Evolutionary conservation across 2,113 vertebrate genomes (phyloP), one percentile per base, ranked within the genome.

Genomic region (Propithecus coquereli): DNA sequence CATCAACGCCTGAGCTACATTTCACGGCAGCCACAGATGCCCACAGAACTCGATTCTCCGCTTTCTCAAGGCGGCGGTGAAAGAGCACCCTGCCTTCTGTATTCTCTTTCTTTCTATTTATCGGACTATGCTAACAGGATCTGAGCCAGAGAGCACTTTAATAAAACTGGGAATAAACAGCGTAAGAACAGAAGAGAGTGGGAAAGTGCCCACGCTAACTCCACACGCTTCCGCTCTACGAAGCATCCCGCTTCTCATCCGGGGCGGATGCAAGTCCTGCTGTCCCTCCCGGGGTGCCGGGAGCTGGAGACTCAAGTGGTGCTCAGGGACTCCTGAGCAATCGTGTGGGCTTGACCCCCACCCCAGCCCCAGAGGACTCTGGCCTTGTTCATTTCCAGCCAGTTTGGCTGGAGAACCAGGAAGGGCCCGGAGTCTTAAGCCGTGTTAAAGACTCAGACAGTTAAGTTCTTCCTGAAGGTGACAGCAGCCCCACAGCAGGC

Each of bases 201-300:
- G 32, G 11, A 11, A 5, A 13, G 16, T 9, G 14, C 4, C 50
- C n/a, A 8, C 0, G 2, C 10, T 4, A n/a, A 14, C 8, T 50
- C 47, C 57, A 77, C 30, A 50, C 30, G 17, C 74, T 34, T 32
- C 43, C 45, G 3, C 27, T 20, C 32, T 47, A 17, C 30, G 3
- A 18, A 54, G 23, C 7, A 18, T 4, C 34, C 85, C 2, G 14
- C 47, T 66, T 34, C 70, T 1, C 5, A 18, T n/a, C 13, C 16
- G 4, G 34, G 34, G 34, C 1, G 12, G 8, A 8, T 7, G 13
- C 0, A 10, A 63, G 37, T 22, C 70, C 74, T 20, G 1, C 9
- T n/a, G 86, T 16, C 14, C 27, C 34, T 63, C 23, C 52, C 6
- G 22, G n/a, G 71, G 40, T 11, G 11, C 76, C 6, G 27, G 25